These are phyloP conservation scores for Standfussiana lucernea DNA, from an alignment of 2,888 invertebrate genomes.

Conservation along the genomic window DNA sequence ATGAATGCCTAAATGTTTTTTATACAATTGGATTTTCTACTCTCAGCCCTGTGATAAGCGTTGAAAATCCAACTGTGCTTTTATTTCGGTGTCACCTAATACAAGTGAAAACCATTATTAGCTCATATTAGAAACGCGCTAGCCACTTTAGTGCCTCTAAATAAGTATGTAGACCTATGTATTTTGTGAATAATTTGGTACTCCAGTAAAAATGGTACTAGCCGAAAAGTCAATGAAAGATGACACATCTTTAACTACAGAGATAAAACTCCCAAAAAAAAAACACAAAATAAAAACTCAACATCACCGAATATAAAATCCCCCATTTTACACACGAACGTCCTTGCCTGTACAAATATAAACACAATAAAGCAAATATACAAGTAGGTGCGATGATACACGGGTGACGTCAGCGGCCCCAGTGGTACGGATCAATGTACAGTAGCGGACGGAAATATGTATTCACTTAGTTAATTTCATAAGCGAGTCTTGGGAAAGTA, in stretches of 20 bases:
- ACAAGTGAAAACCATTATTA: neutral
- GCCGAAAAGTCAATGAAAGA: neutral
- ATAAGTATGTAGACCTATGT: neutral
- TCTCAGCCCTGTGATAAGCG: neutral
- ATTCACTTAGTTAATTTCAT: neutral
- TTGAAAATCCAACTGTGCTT: neutral
- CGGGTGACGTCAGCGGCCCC: slow-evolving; percentile 59
- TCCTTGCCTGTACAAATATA: slow-evolving; percentile 64
- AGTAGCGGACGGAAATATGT: slow-evolving; percentile 15
- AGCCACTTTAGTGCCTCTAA: neutral
- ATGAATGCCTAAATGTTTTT: neutral
- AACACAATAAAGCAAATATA: slow-evolving; percentile 59
- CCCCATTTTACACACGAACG: slow-evolving; percentile 50
- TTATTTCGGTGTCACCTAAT: neutral
- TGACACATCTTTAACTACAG: neutral
- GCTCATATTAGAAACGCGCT: neutral
- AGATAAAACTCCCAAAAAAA: neutral
- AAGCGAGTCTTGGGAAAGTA: neutral
- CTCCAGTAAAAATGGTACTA: neutral
- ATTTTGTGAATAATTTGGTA: neutral
- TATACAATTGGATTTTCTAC: too few species aligned
- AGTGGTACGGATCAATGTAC: slow-evolving; percentile 59
- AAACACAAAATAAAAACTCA: slow-evolving; percentile 3
- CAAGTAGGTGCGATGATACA: slow-evolving; percentile 53
- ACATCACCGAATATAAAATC: slow-evolving; percentile 27